These are phyloP conservation scores for Carassius carassius DNA, from an alignment of 2,113 vertebrate genomes.

Conservation along the genomic window DNA sequence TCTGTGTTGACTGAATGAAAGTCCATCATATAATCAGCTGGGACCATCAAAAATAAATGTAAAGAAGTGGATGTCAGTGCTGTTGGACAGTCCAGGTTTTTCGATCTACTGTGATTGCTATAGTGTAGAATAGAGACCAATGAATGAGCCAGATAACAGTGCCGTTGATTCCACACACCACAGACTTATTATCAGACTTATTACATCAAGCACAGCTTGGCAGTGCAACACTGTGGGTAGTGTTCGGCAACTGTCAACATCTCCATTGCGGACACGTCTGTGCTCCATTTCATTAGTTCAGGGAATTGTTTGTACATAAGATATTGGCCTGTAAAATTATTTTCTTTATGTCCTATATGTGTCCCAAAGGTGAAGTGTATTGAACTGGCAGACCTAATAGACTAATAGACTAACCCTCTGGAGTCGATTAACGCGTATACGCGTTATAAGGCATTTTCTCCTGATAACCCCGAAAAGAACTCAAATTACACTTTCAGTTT, in stretches of 20 bases:
- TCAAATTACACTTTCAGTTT: no score
- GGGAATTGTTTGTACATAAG: neutral
- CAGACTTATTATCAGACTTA: conserved; percentile 69
- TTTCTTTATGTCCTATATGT: neutral
- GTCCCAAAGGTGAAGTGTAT: neutral
- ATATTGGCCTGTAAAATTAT: conserved; percentile 7
- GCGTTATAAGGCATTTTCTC: no score
- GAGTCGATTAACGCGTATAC: no score
- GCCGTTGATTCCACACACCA: conserved; percentile 59
- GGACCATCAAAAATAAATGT: neutral
- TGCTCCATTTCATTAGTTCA: neutral
- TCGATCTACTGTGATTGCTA: conserved; percentile 56
- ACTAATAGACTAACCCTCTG: neutral
- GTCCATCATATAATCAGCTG: neutral
- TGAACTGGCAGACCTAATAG: neutral
- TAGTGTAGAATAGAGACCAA: conserved; percentile 61
- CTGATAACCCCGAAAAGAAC: no score
- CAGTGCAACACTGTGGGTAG: conserved; percentile 14
- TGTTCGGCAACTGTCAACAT: conserved; percentile 30
- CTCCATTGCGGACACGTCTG: conserved; percentile 10
- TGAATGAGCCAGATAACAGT: conserved; percentile 64
- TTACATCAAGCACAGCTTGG: conserved; percentile 55
- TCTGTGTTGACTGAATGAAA: neutral
- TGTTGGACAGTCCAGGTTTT: neutral
- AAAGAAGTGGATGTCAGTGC: neutral